A percentile compares a stretch with the other conserved stretches of the same genome.
Evolutionary conservation across 1,140 invertebrate species (phyloP).

Genomic region (Nasonia vitripennis): DNA sequence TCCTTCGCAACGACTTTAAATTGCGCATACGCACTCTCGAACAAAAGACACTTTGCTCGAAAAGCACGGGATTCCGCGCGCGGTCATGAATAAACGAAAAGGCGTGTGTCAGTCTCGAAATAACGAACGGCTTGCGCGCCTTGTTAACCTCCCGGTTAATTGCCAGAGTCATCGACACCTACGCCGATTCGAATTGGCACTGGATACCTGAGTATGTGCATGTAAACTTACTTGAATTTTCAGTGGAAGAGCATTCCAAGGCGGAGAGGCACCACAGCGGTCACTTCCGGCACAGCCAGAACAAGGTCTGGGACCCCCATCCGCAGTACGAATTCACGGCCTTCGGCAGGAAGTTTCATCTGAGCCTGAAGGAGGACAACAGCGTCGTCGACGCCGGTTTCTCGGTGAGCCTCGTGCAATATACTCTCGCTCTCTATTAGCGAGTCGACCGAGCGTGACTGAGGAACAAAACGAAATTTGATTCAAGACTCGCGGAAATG

Average conservation of each 20-base stretch:
- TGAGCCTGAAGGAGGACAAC: constrained; percentile 77
- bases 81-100: neutral
- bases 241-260: constrained; percentile 58
- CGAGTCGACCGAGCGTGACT: neutral
- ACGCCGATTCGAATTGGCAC: neutral
- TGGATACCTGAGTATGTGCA: neutral
- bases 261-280: constrained; percentile 76
- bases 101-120: too few relatives aligned
- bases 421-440: neutral
- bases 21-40: too few relatives aligned
- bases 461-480: too few relatives aligned
- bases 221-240: constrained; percentile 10
- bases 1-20: neutral
- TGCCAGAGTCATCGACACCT: constrained; percentile 3
- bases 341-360: constrained; percentile 77
- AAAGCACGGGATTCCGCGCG: neutral
- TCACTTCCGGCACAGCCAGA: constrained; percentile 79
- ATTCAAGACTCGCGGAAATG: neutral
- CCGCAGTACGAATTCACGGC: constrained; percentile 82
- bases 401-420: constrained; percentile 66
- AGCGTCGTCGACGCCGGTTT: constrained; percentile 77
- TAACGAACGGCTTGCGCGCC: too few relatives aligned
- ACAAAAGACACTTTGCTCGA: neutral
- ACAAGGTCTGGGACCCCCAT: constrained; percentile 83
- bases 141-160: constrained; percentile 6